Conservation (phyloP, 2,888 invertebrate species). For the Rhingia campestris region DNA sequence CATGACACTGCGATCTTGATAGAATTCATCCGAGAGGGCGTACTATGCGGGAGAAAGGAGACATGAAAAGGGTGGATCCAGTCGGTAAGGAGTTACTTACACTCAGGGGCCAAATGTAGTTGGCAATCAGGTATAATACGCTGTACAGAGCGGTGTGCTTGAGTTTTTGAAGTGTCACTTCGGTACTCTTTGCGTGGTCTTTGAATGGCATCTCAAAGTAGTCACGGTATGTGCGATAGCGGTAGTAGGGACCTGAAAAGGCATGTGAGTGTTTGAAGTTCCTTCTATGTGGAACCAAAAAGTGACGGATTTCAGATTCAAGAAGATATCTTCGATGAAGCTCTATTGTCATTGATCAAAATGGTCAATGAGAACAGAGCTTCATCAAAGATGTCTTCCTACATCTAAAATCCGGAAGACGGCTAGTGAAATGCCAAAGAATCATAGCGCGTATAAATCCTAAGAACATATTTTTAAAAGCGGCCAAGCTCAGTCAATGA, state of each 20-base stretch:
- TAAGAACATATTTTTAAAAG: too few relatives aligned
- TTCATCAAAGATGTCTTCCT: too few relatives aligned
- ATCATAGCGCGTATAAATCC: too few relatives aligned
- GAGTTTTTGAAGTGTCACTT: constrained; percentile 86
- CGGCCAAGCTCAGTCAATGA: too few relatives aligned
- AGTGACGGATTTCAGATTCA: too few relatives aligned
- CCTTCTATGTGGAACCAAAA: too few relatives aligned
- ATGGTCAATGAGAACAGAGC: too few relatives aligned
- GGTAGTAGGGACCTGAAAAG: constrained; percentile 93
- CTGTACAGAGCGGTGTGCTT: constrained; percentile 87
- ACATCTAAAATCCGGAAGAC: too few relatives aligned
- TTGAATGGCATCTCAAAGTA: constrained; percentile 88
- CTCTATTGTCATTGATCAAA: too few relatives aligned
- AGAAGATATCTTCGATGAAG: too few relatives aligned
- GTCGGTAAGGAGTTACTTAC: constrained; percentile 83
- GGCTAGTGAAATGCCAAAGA: too few relatives aligned
- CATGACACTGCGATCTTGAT: constrained; percentile 86
- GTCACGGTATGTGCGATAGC: constrained; percentile 93
- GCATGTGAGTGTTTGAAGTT: background rate
- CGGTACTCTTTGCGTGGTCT: constrained; percentile 86
- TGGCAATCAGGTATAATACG: constrained; percentile 86
- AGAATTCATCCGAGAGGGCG: constrained; percentile 89
- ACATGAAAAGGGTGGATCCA: background rate
- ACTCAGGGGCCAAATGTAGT: constrained; percentile 88
- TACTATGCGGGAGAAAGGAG: constrained; percentile 86